Evolutionary conservation across 2,113 vertebrate species (phyloP).

Genomic region (Anas platyrhynchos): DNA sequence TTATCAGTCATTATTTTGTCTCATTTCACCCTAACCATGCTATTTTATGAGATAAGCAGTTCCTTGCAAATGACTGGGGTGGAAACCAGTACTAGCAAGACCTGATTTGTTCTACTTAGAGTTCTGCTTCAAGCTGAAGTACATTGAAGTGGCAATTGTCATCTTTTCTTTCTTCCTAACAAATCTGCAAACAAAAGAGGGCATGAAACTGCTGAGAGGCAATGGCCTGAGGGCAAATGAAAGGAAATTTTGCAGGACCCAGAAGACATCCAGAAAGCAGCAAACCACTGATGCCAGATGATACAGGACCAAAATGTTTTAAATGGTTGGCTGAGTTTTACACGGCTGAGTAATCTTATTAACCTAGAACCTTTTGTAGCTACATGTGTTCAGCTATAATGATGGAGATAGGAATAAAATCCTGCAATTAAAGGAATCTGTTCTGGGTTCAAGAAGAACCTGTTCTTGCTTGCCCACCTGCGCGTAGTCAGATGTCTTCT

Average conservation of each 20-base stretch:
- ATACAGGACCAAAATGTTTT: background rate
- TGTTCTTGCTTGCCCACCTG: background rate
- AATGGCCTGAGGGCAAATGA: background rate
- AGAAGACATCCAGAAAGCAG: background rate
- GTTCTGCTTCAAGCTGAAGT: background rate
- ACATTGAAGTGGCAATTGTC: background rate
- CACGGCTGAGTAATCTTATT: background rate
- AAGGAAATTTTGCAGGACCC: background rate
- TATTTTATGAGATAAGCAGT: background rate
- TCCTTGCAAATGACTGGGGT: background rate
- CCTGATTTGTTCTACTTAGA: background rate
- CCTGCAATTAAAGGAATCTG: background rate
- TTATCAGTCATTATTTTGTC: fast-evolving
- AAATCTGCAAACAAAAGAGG: background rate
- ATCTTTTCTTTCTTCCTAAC: background rate
- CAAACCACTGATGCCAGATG: background rate
- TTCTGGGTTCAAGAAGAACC: background rate
- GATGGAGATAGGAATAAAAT: background rate
- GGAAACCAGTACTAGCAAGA: background rate
- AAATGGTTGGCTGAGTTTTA: background rate
- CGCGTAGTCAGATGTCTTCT: background rate
- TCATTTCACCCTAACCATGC: background rate
- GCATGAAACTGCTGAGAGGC: background rate
- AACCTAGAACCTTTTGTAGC: background rate
- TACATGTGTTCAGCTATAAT: background rate